Base-by-base conservation (phyloP, 2,797 vertebrate species). In the Sebastes nivosus region DNA sequence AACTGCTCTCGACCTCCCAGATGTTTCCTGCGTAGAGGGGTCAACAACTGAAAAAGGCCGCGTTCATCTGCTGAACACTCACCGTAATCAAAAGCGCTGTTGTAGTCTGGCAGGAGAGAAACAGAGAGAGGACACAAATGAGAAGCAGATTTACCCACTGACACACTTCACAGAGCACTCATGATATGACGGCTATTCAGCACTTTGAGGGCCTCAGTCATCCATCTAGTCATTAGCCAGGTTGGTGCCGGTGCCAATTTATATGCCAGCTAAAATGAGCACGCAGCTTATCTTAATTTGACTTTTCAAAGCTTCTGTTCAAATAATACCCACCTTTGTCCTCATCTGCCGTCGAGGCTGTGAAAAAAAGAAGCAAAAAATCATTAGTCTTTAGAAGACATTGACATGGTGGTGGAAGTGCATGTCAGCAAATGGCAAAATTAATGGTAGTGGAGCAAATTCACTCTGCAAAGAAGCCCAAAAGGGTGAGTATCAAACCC, bases 11-110 rank as follows among this genome's bases (percentile, higher is more conserved):
- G 73, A 89, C 86, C 84, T 91, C 63, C 80, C 87, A 94, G 91
- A 92, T 93, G 87, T 93, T 95, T 93, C 92, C 92, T 90, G 80
- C 77, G 73, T 16, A 70, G 58, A 67, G 65, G 63, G 66, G 85
- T 81, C 58, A 60, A 66, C 66, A 70, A 57, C 77, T 52, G 85
- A 30, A 90, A 90, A 82, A 81, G 52, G 54, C 38, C 22, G 29
- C 18, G 27, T 70, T 34, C 73, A 61, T 76, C 81, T 75, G 77
- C 68, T 72, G 59, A 57, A 30, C 75, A 94, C 96, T 96, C 90
- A 96, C 96, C 96, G 29, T 96, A 96, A 54, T 94, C 55, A 93
- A 96, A 96, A 63, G 89, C 90, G 50, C 91, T 95, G 94, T 96
- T 92, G 57, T 85, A 83, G 79, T 95, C 95, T 94, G 91, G 24